Base-by-base conservation (phyloP, 2,888 invertebrate genomes). In the Brassicogethes aeneus region DNA sequence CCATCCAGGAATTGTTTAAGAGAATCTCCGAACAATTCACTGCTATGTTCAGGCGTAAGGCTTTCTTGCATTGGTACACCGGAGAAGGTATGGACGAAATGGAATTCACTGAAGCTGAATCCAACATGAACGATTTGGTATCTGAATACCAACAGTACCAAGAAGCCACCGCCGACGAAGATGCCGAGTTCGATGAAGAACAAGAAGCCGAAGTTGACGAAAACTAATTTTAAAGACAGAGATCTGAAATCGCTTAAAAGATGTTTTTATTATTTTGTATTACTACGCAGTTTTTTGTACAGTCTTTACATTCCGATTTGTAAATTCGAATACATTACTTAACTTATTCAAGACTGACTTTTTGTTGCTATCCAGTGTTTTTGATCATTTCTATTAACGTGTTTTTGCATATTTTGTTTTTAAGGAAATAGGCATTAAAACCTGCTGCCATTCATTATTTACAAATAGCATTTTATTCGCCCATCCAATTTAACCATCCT, bases 31-130 rank as follows among this genome's bases (percentile, higher is more conserved):
- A 92, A 65, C 91, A 92, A 70, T 91, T 90, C 70, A 86, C 88
- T 13, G 92, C 92, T 63, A 93, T 94, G 93, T 93, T 94, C 79
- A 81, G 94, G 64, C 81, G 94, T 62, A 94, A 92, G 74, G 94
- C 94, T 70, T 94, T 94, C 82, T 79, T 94, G 70, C 93, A 94
- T 80, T 94, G 94, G 94, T 94, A 93, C 76, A 94, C 90, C 16
- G 94, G 90, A 51, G 93, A 92, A 70, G 93, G 93, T 56, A 94
- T 94, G 93, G 92, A 93, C 69, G 91, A 92, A 71, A 90, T 93
- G 91, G 92, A 92, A 72, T 93, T 92, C 78, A 92, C 91, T 3
- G 93, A 93, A 69, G 93, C 84, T 1, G 82, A 89, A 74, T 90
- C 90, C 65, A 96, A 95, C 79, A 93, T 95, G 92, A 93, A 88